These are phyloP conservation scores for Halichoerus grypus DNA, from an alignment of 2,113 vertebrate genomes.

Conservation along the genomic window DNA sequence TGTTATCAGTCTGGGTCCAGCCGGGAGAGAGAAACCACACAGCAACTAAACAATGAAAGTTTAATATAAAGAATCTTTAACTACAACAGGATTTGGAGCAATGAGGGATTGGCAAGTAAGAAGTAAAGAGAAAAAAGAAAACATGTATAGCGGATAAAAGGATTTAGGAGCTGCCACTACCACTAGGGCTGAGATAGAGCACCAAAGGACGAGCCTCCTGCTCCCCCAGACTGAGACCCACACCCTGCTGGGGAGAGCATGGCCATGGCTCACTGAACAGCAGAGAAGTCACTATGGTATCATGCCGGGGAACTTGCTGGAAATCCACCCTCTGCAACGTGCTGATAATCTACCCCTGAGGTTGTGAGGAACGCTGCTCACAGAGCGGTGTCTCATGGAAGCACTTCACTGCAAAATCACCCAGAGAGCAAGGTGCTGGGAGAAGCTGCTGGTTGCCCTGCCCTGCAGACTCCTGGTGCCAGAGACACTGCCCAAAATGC, in stretches of 20 bases:
- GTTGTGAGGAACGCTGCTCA: not conserved
- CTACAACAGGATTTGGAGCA: not conserved
- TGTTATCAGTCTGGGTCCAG: not conserved
- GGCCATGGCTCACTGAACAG: not conserved
- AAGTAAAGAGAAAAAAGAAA: constrained; percentile 31
- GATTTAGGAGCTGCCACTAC: not conserved
- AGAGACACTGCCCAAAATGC: not conserved
- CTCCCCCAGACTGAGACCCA: not conserved
- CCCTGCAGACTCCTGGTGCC: not conserved
- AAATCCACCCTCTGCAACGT: not conserved
- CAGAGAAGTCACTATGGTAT: not conserved
- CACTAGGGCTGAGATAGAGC: not conserved
- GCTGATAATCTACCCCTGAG: not conserved
- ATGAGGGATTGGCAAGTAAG: not conserved
- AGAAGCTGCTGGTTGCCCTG: not conserved
- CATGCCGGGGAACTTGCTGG: not conserved
- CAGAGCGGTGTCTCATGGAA: not conserved
- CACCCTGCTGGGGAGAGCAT: not conserved
- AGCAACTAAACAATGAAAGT: not conserved
- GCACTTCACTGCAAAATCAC: not conserved
- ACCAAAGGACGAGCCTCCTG: not conserved
- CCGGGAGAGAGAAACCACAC: not conserved
- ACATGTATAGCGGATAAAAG: not conserved
- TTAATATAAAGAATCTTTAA: constrained; percentile 3
- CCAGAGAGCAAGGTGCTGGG: accelerated